These are phyloP conservation scores for Eubasilissa regina DNA, from an alignment of 1,140 invertebrate genomes.

Conservation along the genomic window DNA sequence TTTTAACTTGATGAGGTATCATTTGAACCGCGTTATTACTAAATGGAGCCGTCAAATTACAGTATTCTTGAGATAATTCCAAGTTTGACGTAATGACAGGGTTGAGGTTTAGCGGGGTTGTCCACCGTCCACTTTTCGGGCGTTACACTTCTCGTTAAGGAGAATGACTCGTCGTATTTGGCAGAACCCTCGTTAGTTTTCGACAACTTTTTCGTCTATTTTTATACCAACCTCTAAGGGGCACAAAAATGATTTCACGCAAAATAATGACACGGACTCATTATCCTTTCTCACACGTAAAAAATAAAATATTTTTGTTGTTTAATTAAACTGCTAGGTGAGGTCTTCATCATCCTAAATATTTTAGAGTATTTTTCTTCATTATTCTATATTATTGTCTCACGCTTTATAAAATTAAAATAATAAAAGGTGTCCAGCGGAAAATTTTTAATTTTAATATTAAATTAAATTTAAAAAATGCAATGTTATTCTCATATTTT, in stretches of 20 bases:
- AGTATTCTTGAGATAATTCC: constrained; percentile 7
- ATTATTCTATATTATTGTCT: too few species aligned
- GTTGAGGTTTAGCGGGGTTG: background rate
- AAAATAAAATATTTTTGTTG: too few species aligned
- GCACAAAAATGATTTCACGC: constrained; percentile 12
- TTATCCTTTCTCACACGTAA: background rate
- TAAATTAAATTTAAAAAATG: too few species aligned
- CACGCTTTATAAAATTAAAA: too few species aligned
- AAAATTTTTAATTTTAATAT: too few species aligned
- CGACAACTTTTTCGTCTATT: background rate
- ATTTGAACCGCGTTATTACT: constrained; percentile 1
- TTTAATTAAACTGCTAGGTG: too few species aligned
- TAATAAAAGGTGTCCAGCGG: too few species aligned
- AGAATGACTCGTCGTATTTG: constrained; percentile 3
- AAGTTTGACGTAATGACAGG: constrained; percentile 22
- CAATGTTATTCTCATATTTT: too few species aligned
- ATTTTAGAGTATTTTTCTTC: too few species aligned
- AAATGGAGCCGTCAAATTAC: constrained; percentile 26
- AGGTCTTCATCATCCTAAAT: too few species aligned
- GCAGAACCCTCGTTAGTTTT: background rate
- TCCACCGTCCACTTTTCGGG: background rate
- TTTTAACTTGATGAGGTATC: background rate
- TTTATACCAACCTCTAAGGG: background rate
- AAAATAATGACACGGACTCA: constrained; percentile 23
- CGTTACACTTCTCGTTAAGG: constrained; percentile 17